phyloP scores from a whole-genome alignment of 2,797 vertebrate genomes.

The Aphelocoma californica region DNA sequence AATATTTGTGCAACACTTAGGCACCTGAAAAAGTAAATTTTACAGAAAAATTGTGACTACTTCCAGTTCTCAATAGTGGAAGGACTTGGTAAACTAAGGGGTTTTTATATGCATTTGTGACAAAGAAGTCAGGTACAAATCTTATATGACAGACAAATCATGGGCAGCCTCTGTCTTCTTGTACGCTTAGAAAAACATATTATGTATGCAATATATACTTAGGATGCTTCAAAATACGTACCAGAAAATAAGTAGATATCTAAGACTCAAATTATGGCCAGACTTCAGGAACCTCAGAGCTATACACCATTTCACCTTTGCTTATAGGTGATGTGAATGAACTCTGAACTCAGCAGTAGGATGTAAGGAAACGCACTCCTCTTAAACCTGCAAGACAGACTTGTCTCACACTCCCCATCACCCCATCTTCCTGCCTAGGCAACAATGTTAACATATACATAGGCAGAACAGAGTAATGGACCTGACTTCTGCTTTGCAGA shows the following conservation, averaged over 20 bases:
- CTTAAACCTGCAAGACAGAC: not conserved
- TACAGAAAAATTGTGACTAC: not conserved
- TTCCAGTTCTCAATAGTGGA: not conserved
- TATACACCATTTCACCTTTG: not conserved
- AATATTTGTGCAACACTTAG: constrained; percentile 1
- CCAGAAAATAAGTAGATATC: not conserved
- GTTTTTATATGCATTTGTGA: not conserved
- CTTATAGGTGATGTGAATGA: not conserved
- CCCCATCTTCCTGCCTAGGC: not conserved
- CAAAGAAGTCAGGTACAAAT: not conserved
- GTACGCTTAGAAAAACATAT: not conserved
- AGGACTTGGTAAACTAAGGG: not conserved
- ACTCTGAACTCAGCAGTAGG: not conserved
- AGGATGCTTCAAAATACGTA: not conserved
- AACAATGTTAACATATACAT: not conserved
- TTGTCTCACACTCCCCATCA: not conserved
- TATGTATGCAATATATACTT: not conserved
- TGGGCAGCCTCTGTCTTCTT: not conserved
- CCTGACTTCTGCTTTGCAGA: not conserved
- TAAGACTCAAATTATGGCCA: not conserved
- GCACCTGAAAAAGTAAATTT: not conserved
- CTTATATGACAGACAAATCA: not conserved
- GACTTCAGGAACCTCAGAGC: not conserved
- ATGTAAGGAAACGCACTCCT: not conserved
- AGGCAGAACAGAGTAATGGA: not conserved